Evolutionary conservation across 1,140 invertebrate species (phyloP), one percentile per base, ranked within the genome.

Genomic region (Trichonephila clavata): DNA sequence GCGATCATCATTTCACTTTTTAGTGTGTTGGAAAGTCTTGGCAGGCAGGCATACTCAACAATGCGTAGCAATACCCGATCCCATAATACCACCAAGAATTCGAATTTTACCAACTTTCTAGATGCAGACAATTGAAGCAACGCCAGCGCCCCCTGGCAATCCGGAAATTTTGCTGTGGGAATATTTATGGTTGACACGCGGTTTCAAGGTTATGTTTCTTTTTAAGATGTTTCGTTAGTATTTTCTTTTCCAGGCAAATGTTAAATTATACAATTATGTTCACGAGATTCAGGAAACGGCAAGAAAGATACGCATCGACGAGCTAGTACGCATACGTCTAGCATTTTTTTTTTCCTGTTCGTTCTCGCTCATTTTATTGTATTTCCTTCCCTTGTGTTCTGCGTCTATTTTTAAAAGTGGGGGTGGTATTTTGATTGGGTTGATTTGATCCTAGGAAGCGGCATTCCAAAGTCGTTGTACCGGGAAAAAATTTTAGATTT

Each of bases 131-230:
- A 84, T 84, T 50, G 81, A 84, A 84, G 81, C 81, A 24, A 84
- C 18, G 24, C 57, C 50, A 84, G 43, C 21, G 43, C 57, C 39
- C n/a, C 57, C 81, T 57, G 81, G 81, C 81, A 21, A 84, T 50
- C 43, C 81, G 81, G 81, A 84, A 84, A 84, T 84, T 59, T 84
- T 59, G 5, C 43, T 14, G 21, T 43, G 24, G 81, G 81, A 84
- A 59, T 84, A 84, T 84, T 84, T 84, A 84, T 84, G 81, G 50
- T 43, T n/a, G 81, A 84, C 81, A 60, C 50, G 57, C 81, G 81
- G 43, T 59, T 84, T 77, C 68, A 77, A 77, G 68, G 68, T 77
- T 77, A 77, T 39, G 68, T 84, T 84, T 84, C 81, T 84, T 84
- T 60, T 84, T 84, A 27, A 43, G 50, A 57, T 59, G 81, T 84